Conservation (phyloP, 1,140 invertebrate genomes). For the Cydia fagiglandana region DNA sequence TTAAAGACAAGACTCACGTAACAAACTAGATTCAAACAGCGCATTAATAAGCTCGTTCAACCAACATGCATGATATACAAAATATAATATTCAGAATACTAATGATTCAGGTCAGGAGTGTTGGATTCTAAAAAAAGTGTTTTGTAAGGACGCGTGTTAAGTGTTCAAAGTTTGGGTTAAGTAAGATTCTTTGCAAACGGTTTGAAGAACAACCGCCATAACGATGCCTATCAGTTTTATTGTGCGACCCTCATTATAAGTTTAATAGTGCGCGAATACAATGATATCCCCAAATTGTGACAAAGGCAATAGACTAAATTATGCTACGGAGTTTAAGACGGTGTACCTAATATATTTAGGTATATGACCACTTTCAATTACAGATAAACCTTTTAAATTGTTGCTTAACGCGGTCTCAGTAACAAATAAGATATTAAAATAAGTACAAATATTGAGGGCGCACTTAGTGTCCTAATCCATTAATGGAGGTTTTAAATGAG, state of each 20-base stretch:
- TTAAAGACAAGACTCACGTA: no score
- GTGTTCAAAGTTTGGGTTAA: neutral
- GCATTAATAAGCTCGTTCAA: no score
- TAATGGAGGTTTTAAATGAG: neutral
- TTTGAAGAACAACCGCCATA: slow-evolving; percentile 6
- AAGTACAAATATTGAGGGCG: neutral
- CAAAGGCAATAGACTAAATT: slow-evolving; percentile 27
- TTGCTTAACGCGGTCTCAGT: neutral
- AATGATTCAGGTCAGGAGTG: no score
- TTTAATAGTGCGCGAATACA: slow-evolving; percentile 61
- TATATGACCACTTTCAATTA: neutral
- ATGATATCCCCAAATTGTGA: slow-evolving; percentile 49
- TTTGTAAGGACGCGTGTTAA: neutral
- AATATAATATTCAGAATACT: no score
- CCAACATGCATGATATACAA: no score
- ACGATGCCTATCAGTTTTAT: slow-evolving; percentile 23
- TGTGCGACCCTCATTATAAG: slow-evolving; percentile 57
- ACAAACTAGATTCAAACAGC: no score
- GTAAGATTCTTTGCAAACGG: slow-evolving; percentile 4
- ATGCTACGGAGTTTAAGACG: slow-evolving; percentile 16
- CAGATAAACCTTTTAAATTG: neutral
- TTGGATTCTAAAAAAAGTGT: no score
- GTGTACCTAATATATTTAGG: neutral
- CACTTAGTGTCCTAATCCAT: neutral
- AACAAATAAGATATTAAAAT: neutral